phyloP scores from a whole-genome alignment of 2,797 vertebrate genomes.

The Sebastes itinus region DNA sequence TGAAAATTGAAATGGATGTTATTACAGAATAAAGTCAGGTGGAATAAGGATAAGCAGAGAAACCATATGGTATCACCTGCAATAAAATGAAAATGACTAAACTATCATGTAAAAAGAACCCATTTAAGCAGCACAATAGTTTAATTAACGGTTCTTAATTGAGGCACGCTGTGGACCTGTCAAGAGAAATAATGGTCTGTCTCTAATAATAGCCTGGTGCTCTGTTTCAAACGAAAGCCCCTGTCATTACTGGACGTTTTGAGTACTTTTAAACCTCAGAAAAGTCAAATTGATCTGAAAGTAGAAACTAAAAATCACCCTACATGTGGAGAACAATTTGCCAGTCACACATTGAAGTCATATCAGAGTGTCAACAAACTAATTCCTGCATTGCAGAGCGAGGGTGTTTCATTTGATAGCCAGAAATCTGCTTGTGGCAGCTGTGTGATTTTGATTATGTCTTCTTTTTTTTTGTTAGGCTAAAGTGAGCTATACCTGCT shows the following conservation, averaged over 20 bases:
- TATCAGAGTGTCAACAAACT: not conserved
- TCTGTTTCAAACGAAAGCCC: constrained; percentile 22
- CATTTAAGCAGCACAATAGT: constrained; percentile 8
- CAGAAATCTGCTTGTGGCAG: not conserved
- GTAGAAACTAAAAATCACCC: not conserved
- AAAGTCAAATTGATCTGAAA: not conserved
- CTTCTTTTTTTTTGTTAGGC: not conserved
- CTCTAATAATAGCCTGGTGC: constrained; percentile 34
- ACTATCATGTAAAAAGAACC: constrained; percentile 4
- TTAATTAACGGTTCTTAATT: constrained; percentile 45
- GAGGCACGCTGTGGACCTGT: constrained; percentile 26
- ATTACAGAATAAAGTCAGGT: not conserved
- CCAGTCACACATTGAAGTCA: not conserved
- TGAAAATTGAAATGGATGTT: not conserved
- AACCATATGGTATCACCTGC: not conserved
- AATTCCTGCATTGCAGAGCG: not conserved
- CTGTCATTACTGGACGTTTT: not conserved
- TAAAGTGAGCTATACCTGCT: not conserved
- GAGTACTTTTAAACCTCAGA: not conserved
- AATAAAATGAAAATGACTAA: not conserved
- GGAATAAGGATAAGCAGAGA: not conserved
- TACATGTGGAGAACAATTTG: not conserved
- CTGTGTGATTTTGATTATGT: not conserved
- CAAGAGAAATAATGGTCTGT: constrained; percentile 42
- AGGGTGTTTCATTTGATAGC: not conserved